Evolutionary conservation across 2,113 vertebrate species (phyloP), one percentile per base, ranked within the genome.

Genomic region (Epinephelus fuscoguttatus): DNA sequence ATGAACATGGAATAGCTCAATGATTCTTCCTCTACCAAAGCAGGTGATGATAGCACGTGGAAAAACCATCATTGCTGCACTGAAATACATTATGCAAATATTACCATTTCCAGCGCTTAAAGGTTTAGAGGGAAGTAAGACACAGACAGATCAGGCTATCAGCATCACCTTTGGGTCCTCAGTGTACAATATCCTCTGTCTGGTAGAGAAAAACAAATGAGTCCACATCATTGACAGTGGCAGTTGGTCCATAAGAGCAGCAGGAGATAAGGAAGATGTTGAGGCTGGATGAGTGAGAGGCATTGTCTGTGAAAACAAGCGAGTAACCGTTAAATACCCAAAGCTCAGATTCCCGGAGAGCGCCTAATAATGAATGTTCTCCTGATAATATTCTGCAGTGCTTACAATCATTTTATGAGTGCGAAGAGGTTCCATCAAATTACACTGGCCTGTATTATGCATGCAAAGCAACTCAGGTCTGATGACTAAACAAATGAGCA

Each of bases 321-420:
- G 37, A 78, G 78, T 55, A 74, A 72, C 76, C 37, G n/a, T 79
- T 91, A 78, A 78, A 78, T 89, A 90, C 85, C 77, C 61, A 79
- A 55, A 77, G 82, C 70, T 59, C 66, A 61, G 77, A 63, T 86
- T 84, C 76, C 73, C 52, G 14, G 60, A 80, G 56, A 89, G 78
- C n/a, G 15, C 53, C 78, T 72, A 62, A 79, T 87, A 91, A 91
- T 89, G 69, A 91, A 86, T 78, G 84, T 70, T 86, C 83, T 90
- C 56, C 86, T 76, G 89, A 90, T 89, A 80, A 85, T 86, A 88
- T 86, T 85, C 78, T 88, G 71, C 73, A 66, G 80, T 64, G 80
- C 78, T 80, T 76, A 76, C 69, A 70, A 45, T 92, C 53, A 47
- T 86, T 92, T 89, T 87, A 84, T 55, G 68, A 88, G 71, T 67